These are phyloP conservation scores for Ariolimax columbianus DNA, from an alignment of 2,888 invertebrate species.

Conservation along the genomic window DNA sequence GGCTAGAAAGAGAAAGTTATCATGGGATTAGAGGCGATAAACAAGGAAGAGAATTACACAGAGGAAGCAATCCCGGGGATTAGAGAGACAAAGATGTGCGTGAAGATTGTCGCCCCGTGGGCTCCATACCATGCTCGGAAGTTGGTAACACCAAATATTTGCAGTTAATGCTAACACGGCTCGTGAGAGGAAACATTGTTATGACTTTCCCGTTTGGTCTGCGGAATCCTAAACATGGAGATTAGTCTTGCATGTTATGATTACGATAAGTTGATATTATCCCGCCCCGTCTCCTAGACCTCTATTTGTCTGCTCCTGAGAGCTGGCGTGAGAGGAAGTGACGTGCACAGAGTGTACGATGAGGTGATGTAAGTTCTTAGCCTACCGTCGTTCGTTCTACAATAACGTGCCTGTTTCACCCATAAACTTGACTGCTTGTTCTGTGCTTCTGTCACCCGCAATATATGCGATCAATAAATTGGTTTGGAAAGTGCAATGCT, in stretches of 20 bases:
- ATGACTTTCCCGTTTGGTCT: constrained; percentile 17
- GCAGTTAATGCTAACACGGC: constrained; percentile 10
- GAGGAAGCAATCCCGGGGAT: neutral
- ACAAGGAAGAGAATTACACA: neutral
- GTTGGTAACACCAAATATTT: constrained; percentile 13
- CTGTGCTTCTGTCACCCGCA: too few relatives aligned
- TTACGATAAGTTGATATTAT: constrained; percentile 21
- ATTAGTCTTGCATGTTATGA: constrained; percentile 28
- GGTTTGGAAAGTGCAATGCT: too few relatives aligned
- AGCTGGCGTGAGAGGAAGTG: neutral
- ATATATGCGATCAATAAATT: too few relatives aligned
- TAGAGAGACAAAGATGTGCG: neutral
- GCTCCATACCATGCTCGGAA: neutral
- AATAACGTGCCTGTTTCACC: too few relatives aligned
- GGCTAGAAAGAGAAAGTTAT: too few relatives aligned
- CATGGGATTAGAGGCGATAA: neutral
- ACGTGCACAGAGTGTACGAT: too few relatives aligned
- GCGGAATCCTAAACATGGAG: constrained; percentile 24
- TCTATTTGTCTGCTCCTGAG: neutral
- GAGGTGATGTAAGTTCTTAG: too few relatives aligned
- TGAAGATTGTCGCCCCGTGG: neutral
- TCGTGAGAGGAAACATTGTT: constrained; percentile 26
- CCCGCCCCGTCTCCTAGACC: neutral
- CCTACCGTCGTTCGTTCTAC: too few relatives aligned
- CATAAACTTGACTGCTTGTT: too few relatives aligned